phyloP scores from a whole-genome alignment of 2,888 invertebrate genomes.

The Pseudococcus longispinus region DNA sequence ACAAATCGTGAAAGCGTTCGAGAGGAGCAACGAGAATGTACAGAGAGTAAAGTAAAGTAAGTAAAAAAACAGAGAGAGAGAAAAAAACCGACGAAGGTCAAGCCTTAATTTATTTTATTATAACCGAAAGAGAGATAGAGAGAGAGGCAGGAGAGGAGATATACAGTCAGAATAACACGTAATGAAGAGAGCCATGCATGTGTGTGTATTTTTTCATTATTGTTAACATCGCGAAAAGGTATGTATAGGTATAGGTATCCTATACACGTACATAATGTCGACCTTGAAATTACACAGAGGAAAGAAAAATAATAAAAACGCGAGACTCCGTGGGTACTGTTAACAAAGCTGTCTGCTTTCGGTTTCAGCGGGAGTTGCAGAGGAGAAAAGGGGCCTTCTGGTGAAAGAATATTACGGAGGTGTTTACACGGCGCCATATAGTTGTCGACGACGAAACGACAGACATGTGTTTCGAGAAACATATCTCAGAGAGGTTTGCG shows the following conservation, averaged over 20 bases:
- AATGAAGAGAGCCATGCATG: conserved; percentile 50
- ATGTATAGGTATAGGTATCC: conserved; percentile 54
- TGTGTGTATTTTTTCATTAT: conserved; percentile 49
- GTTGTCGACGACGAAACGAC: not conserved
- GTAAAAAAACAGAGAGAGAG: not conserved
- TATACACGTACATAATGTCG: conserved; percentile 49
- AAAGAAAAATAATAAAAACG: conserved; percentile 56
- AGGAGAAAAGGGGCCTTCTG: conserved; percentile 55
- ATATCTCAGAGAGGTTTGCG: not conserved
- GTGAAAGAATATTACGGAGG: conserved; percentile 51
- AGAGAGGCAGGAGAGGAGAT: conserved; percentile 17
- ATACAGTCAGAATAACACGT: conserved; percentile 40
- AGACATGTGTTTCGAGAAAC: not conserved
- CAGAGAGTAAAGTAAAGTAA: not conserved
- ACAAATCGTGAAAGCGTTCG: conserved; percentile 46
- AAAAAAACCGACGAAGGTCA: conserved; percentile 52
- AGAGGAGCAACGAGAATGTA: conserved; percentile 37
- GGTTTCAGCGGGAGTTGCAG: conserved; percentile 53
- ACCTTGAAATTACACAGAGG: conserved; percentile 56
- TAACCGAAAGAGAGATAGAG: conserved; percentile 41
- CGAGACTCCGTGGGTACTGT: conserved; percentile 54
- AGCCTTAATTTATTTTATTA: conserved; percentile 54
- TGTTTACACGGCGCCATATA: conserved; percentile 41
- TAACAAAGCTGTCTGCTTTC: conserved; percentile 56
- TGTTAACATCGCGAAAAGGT: conserved; percentile 56